phyloP scores from a whole-genome alignment of 1,140 invertebrate species.

The Andricus grossulariae region DNA sequence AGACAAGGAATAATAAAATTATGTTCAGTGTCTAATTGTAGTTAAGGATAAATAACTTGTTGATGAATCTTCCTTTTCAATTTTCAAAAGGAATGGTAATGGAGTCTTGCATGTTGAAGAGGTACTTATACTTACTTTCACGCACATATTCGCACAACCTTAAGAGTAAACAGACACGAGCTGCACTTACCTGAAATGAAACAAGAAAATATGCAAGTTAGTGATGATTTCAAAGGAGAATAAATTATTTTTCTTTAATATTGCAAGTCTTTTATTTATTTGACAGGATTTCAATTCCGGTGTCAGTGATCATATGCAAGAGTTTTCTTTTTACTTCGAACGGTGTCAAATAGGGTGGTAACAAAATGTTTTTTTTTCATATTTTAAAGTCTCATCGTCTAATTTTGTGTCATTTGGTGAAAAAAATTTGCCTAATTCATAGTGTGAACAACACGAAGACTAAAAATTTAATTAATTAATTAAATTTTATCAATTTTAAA shows the following conservation, averaged over 20 bases:
- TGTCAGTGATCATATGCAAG: not conserved
- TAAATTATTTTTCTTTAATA: not conserved
- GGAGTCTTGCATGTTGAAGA: constrained; percentile 22
- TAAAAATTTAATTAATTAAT: too few relatives aligned
- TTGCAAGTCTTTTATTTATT: not conserved
- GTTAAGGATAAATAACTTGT: constrained; percentile 9
- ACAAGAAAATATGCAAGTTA: constrained; percentile 27
- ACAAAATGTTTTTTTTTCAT: too few relatives aligned
- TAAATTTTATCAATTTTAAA: too few relatives aligned
- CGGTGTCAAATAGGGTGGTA: too few relatives aligned
- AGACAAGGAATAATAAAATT: not conserved
- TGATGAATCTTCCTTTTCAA: not conserved
- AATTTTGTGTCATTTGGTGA: too few relatives aligned
- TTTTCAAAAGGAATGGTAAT: constrained; percentile 26
- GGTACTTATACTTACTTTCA: constrained; percentile 26
- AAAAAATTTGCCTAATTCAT: too few relatives aligned
- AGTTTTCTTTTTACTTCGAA: too few relatives aligned
- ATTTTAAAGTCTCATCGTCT: too few relatives aligned
- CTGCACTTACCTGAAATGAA: constrained; percentile 20
- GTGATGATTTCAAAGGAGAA: not conserved
- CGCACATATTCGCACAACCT: not conserved
- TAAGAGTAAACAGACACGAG: constrained; percentile 11
- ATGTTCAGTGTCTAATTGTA: not conserved
- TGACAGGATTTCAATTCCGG: not conserved
- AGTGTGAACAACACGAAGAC: too few relatives aligned